Evolutionary conservation across 2,888 invertebrate genomes (phyloP).

Genomic region (Eurytoma californica): DNA sequence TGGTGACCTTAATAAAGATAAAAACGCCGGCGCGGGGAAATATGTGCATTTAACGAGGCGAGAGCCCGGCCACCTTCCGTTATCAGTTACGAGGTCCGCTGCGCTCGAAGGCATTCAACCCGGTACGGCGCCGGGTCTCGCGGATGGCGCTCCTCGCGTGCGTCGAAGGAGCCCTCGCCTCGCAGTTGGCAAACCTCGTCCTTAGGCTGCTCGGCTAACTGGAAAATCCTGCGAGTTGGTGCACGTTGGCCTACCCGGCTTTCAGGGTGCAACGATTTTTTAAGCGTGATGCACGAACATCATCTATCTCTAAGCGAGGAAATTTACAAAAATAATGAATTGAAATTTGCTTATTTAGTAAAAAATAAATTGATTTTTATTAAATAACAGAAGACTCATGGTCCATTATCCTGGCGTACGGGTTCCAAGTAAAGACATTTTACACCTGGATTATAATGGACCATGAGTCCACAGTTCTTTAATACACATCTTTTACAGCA

Average conservation of each 20-base stretch:
- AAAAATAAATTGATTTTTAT: too few relatives aligned
- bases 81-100: constrained; percentile 71
- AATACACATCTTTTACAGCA: too few relatives aligned
- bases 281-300: constrained; percentile 33
- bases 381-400: too few relatives aligned
- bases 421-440: too few relatives aligned
- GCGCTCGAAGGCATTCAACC: constrained; percentile 72
- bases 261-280: constrained; percentile 35
- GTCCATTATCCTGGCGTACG: too few relatives aligned
- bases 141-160: not conserved
- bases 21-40: constrained; percentile 13
- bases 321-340: too few relatives aligned
- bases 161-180: constrained; percentile 37
- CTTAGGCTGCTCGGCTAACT: constrained; percentile 61
- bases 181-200: constrained; percentile 44
- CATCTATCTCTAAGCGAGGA: too few relatives aligned
- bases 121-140: constrained; percentile 49
- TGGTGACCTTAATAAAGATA: constrained; percentile 34
- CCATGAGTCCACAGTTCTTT: too few relatives aligned
- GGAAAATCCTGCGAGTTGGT: constrained; percentile 57
- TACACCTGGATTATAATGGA: too few relatives aligned
- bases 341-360: too few relatives aligned
- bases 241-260: not conserved
- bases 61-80: constrained; percentile 62
- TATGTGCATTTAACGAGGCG: constrained; percentile 37